phyloP scores from a whole-genome alignment of 2,888 invertebrate species.

The Trachelus troglodyta region DNA sequence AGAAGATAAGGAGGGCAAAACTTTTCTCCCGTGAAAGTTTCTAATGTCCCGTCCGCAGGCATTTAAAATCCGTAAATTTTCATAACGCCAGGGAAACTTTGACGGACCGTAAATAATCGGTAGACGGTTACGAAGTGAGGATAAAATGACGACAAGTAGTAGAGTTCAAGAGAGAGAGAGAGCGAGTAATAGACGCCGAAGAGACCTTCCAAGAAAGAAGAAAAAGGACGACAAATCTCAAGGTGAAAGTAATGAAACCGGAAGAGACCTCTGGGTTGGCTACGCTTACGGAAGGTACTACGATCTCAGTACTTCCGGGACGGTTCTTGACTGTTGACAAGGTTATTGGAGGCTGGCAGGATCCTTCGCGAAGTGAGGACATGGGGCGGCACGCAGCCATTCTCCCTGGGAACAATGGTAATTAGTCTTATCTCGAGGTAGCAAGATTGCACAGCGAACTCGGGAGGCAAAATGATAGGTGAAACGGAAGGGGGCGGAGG shows the following conservation, averaged over 20 bases:
- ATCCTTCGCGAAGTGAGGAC: slow-evolving; percentile 20
- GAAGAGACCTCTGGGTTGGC: neutral
- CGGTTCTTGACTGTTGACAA: slow-evolving; percentile 41
- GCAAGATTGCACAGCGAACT: slow-evolving; percentile 42
- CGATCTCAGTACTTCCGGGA: no score
- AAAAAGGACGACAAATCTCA: no score
- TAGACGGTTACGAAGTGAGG: no score
- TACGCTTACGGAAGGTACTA: no score
- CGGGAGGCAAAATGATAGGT: slow-evolving; percentile 23
- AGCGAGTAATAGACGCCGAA: no score
- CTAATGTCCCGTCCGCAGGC: slow-evolving; percentile 34
- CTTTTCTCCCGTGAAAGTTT: slow-evolving; percentile 39
- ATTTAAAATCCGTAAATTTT: slow-evolving; percentile 56
- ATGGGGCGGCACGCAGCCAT: slow-evolving; percentile 38
- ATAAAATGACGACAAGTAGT: no score
- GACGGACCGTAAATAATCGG: slow-evolving; percentile 1
- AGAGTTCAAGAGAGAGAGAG: no score
- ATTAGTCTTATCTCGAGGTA: slow-evolving; percentile 53
- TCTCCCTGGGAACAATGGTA: slow-evolving; percentile 52
- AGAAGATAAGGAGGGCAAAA: slow-evolving; percentile 46
- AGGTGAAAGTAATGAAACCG: slow-evolving; percentile 3
- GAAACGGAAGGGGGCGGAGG: slow-evolving; percentile 28
- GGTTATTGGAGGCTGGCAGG: slow-evolving; percentile 40
- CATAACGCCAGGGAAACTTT: slow-evolving; percentile 38
- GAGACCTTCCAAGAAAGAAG: no score